A percentile compares a stretch with the other conserved stretches of the same genome.
These are phyloP conservation scores for Leptura quadrifasciata DNA, from an alignment of 2,888 invertebrate genomes.

Conservation along the genomic window DNA sequence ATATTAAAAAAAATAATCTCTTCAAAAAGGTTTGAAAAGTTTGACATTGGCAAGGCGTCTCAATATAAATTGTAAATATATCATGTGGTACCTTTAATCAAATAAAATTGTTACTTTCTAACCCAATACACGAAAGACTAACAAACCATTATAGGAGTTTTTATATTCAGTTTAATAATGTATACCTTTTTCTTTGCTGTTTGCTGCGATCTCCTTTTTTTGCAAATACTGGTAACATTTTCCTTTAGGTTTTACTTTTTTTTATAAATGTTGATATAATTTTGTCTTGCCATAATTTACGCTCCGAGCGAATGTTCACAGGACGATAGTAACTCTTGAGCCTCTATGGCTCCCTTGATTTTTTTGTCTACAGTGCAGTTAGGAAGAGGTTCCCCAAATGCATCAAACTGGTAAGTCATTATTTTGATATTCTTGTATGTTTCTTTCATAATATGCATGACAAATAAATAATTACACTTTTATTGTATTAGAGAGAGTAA, in stretches of 20 bases:
- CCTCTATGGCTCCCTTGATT: constrained; percentile 62
- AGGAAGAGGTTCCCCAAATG: constrained; percentile 93
- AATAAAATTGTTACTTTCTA: too few relatives aligned
- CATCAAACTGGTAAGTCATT: constrained; percentile 85
- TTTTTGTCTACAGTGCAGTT: constrained; percentile 88
- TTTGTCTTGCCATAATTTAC: constrained; percentile 57
- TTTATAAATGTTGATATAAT: constrained; percentile 6
- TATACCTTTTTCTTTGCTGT: background rate
- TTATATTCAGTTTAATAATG: too few relatives aligned
- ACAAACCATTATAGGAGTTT: too few relatives aligned
- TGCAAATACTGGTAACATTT: background rate
- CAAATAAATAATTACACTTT: too few relatives aligned
- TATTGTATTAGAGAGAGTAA: too few relatives aligned
- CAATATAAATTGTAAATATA: too few relatives aligned
- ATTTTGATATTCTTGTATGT: background rate
- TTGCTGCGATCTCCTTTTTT: background rate
- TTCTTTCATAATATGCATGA: too few relatives aligned
- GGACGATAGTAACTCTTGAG: constrained; percentile 57
- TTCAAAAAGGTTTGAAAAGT: too few relatives aligned
- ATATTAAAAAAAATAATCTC: too few relatives aligned
- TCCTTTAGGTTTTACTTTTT: background rate
- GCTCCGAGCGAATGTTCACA: constrained; percentile 61
- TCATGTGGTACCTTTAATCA: too few relatives aligned
- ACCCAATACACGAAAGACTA: too few relatives aligned
- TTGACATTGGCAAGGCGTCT: too few relatives aligned